Conservation (phyloP, 2,888 invertebrate species). For the Chelonus formosanus region DNA sequence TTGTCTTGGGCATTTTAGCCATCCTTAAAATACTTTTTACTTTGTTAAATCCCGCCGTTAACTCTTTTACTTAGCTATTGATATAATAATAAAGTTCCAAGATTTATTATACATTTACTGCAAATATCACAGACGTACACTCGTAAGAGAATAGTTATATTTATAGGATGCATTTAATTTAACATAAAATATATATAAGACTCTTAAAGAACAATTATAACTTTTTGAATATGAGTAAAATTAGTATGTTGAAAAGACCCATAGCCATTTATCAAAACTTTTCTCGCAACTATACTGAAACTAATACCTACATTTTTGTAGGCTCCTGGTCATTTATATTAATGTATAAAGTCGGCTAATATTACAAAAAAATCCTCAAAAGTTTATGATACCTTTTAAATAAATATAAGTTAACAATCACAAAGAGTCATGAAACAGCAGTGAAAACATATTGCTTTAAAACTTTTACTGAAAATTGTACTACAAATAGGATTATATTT, state of each 20-base stretch:
- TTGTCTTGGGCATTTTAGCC: constrained; percentile 1
- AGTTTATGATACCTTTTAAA: too few species aligned
- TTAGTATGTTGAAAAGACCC: neutral
- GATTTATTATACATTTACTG: neutral
- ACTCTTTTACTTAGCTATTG: neutral
- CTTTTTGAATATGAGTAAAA: constrained; percentile 2
- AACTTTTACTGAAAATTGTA: too few species aligned
- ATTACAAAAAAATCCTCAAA: too few species aligned
- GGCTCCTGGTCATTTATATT: too few species aligned
- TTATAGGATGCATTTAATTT: constrained; percentile 1
- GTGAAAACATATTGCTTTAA: too few species aligned
- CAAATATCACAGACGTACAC: constrained; percentile 11
- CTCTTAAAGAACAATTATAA: neutral
- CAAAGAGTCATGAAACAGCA: too few species aligned
- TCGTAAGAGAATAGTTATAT: neutral
- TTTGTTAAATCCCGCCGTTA: neutral
- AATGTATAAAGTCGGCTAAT: too few species aligned
- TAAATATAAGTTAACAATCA: too few species aligned
- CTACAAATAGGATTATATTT: too few species aligned
- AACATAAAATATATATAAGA: neutral
- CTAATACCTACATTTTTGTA: too few species aligned
- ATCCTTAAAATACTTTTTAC: constrained; percentile 1
- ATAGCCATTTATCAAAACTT: too few species aligned
- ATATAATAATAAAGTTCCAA: neutral
- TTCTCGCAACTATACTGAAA: too few species aligned